These are phyloP conservation scores for Malurus cyaneus DNA, from an alignment of 2,113 vertebrate genomes.

Conservation along the genomic window DNA sequence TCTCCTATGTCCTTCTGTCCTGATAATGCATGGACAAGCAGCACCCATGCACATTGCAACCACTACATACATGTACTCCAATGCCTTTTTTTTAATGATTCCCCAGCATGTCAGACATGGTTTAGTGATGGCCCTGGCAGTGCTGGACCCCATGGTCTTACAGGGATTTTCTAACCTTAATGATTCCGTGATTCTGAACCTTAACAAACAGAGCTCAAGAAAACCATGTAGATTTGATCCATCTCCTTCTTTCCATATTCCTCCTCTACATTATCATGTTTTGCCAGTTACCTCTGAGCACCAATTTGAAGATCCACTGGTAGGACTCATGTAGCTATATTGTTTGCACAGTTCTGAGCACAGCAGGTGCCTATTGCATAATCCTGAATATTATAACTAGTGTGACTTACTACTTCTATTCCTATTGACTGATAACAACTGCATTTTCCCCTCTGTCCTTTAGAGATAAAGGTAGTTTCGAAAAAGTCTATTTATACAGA, in stretches of 20 bases:
- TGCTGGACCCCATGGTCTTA: not conserved
- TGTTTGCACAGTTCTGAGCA: not conserved
- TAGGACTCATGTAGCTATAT: not conserved
- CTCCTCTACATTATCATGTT: not conserved
- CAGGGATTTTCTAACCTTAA: not conserved
- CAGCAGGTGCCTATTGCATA: not conserved
- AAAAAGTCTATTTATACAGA: not conserved
- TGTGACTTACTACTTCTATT: not conserved
- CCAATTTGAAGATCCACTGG: not conserved
- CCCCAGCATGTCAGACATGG: not conserved
- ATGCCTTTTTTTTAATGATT: not conserved
- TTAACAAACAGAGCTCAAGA: not conserved
- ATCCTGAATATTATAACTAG: not conserved
- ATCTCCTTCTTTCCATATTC: not conserved
- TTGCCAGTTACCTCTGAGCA: not conserved
- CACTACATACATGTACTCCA: not conserved
- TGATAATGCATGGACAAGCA: not conserved
- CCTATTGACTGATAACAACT: not conserved
- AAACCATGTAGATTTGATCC: not conserved
- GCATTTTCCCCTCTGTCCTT: not conserved
- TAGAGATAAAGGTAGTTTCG: constrained; percentile 2
- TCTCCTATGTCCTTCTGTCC: not conserved
- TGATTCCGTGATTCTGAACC: not conserved
- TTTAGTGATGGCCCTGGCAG: not conserved
- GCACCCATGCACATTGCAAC: not conserved